These are phyloP conservation scores for Lochmaea capreae DNA, from an alignment of 2,888 invertebrate genomes.

Conservation along the genomic window DNA sequence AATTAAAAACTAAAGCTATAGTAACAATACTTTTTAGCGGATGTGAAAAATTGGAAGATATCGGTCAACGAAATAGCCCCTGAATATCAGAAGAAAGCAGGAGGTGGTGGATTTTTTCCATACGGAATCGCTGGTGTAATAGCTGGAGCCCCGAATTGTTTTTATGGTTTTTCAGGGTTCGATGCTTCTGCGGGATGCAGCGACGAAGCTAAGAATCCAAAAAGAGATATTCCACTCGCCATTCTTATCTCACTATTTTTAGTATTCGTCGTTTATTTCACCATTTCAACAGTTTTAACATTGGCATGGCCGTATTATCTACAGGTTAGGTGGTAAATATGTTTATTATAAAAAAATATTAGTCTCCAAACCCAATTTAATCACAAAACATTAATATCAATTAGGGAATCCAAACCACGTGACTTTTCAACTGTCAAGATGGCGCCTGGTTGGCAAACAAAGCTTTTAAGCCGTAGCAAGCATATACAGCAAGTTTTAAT, in stretches of 20 bases:
- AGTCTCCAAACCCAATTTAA: neutral
- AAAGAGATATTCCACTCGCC: slow-evolving; percentile 88
- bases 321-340: slow-evolving; percentile 67
- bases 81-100: slow-evolving; percentile 57
- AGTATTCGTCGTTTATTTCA: slow-evolving; percentile 90
- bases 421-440: too few relatives aligned
- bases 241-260: slow-evolving; percentile 85
- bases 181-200: slow-evolving; percentile 89
- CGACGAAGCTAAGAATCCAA: slow-evolving; percentile 90
- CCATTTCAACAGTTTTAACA: slow-evolving; percentile 88
- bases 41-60: slow-evolving; percentile 84
- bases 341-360: neutral
- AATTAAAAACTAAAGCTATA: neutral
- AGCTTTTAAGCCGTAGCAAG: too few relatives aligned
- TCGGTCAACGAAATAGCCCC: slow-evolving; percentile 69
- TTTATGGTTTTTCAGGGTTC: slow-evolving; percentile 95
- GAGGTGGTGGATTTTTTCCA: slow-evolving; percentile 86
- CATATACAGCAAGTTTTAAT: too few relatives aligned
- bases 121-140: slow-evolving; percentile 85
- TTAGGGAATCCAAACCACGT: too few relatives aligned
- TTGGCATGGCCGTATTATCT: slow-evolving; percentile 86
- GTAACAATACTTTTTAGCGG: slow-evolving; percentile 67
- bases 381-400: neutral
- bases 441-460: too few relatives aligned
- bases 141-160: slow-evolving; percentile 85